Evolutionary conservation across 2,888 invertebrate species (phyloP), one percentile per base, ranked within the genome.

Genomic region (Hedychridium roseum): DNA sequence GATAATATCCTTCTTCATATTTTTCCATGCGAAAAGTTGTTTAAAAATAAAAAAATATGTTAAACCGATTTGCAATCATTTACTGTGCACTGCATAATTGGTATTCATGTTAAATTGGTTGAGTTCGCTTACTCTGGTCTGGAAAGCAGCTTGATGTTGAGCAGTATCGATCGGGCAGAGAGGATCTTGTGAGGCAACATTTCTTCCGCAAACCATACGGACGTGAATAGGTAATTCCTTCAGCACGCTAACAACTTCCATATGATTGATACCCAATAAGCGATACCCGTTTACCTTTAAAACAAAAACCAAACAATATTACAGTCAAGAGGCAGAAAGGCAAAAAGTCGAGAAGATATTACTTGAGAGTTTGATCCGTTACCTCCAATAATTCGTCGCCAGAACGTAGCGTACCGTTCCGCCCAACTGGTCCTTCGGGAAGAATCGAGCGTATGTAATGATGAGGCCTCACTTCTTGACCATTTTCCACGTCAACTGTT

Each of bases 371-470:
- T 17, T 9, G 26, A 16, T n/a, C 3, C 52, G 18, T 72, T 79
- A 87, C 88, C 83, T 88, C 91, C 52, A 99, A 83, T 49, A 99
- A 83, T 80, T 99, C 99, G 80, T 99, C 99, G 1, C 97, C 97
- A 9, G 96, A 94, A 60, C 89, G 87, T 23, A 99, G 85, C 36
- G 88, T 87, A 3, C 88, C 92, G 72, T 95, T 96, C 60, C 90
- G 87, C 3, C 97, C 98, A 1, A 99, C 97, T 0, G 99, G 98
- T 1, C 99, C 98, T 79, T 97, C 96, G n/a, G 93, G 90, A 67
- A 98, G 83, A 69, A 99, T 96, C 42, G 95, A 95, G 62, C 98
- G 88, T 73, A 99, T 97, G 80, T 97, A 98, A 82, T 98, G 99
- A 81, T 99, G 99, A 1, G 99, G 98, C 48, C 97, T 86, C 31